Conservation (phyloP, 2,797 vertebrate species). For the Hyperoplus immaculatus region DNA sequence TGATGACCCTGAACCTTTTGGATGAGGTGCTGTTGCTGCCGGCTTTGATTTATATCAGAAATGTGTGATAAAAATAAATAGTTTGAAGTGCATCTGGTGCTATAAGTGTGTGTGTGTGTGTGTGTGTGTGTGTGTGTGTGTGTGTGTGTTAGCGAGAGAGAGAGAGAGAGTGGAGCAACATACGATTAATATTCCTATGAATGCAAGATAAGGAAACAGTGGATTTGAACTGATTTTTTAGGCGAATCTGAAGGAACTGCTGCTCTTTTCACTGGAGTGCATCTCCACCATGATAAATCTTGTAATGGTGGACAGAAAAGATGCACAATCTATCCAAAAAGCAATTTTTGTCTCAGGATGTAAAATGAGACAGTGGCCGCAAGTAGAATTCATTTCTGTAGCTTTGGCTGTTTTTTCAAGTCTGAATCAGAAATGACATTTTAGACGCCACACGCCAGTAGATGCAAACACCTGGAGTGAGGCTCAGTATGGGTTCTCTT, state of each 20-base stretch:
- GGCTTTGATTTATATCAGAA: constrained; percentile 40
- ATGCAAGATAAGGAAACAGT: constrained; percentile 25
- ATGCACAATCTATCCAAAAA: constrained; percentile 47
- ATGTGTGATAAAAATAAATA: constrained; percentile 5
- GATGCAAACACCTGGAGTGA: constrained; percentile 15
- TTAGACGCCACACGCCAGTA: not conserved
- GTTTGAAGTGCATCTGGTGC: constrained; percentile 27
- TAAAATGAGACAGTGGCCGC: constrained; percentile 14
- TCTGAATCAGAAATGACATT: constrained; percentile 2
- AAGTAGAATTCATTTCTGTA: not conserved
- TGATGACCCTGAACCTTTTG: constrained; percentile 24
- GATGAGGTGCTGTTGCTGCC: constrained; percentile 56
- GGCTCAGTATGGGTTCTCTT: not conserved
- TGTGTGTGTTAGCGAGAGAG: not conserved
- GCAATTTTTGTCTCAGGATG: constrained; percentile 5
- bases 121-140: too few species aligned
- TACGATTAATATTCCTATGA: not conserved
- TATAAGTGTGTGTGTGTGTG: not conserved
- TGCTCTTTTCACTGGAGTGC: constrained; percentile 41
- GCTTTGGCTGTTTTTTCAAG: constrained; percentile 2
- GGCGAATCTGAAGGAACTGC: not conserved
- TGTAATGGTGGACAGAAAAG: constrained; percentile 47
- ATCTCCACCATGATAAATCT: constrained; percentile 27
- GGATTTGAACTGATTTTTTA: constrained; percentile 2
- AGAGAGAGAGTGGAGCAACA: not conserved